Evolutionary conservation across 2,113 vertebrate species (phyloP).

Genomic region (Salvelinus namaycush): DNA sequence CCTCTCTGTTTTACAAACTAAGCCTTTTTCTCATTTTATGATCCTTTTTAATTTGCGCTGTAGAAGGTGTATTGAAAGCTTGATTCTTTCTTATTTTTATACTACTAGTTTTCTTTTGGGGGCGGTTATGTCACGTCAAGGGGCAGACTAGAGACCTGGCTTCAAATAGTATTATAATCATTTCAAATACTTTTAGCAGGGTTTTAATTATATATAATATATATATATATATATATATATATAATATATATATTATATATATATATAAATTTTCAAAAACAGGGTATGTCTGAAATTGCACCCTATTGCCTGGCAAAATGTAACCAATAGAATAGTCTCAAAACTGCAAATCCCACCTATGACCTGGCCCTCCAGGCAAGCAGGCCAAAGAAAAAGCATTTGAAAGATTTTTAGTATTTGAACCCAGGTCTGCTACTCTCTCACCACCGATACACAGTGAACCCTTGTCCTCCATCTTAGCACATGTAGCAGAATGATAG

Average conservation of each 20-base stretch:
- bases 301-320: background rate
- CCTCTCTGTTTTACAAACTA: slow-evolving; percentile 4
- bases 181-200: too few relatives aligned
- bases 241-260: too few relatives aligned
- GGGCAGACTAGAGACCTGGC: slow-evolving; percentile 12
- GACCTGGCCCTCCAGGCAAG: too few relatives aligned
- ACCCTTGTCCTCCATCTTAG: slow-evolving; percentile 31
- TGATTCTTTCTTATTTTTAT: slow-evolving; percentile 9
- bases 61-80: slow-evolving; percentile 16
- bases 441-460: slow-evolving; percentile 26
- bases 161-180: too few relatives aligned
- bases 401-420: too few relatives aligned
- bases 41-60: slow-evolving; percentile 30
- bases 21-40: slow-evolving; percentile 12
- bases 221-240: too few relatives aligned
- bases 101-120: slow-evolving; percentile 17
- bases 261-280: too few relatives aligned
- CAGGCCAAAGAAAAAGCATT: too few relatives aligned
- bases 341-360: too few relatives aligned
- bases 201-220: too few relatives aligned
- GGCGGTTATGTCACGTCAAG: background rate
- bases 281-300: too few relatives aligned
- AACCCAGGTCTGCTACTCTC: background rate
- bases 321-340: too few relatives aligned
- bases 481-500: slow-evolving; percentile 50